A percentile compares a stretch with the other conserved stretches of the same genome.
Conservation (phyloP, 2,888 invertebrate genomes). For the Rapana venosa region DNA sequence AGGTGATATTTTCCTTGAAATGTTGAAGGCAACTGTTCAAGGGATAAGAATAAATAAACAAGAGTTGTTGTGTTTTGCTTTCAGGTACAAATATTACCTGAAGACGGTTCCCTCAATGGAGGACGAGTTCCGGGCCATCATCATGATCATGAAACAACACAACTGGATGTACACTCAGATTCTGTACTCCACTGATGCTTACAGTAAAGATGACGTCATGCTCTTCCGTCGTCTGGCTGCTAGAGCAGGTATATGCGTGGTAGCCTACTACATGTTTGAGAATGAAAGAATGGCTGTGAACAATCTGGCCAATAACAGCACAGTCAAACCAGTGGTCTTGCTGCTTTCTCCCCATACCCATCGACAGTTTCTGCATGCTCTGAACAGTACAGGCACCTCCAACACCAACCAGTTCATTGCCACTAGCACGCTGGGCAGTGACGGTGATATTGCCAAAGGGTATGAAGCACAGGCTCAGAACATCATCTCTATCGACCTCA, state of each 20-base stretch:
- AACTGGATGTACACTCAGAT: slow-evolving; percentile 78
- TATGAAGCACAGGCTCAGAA: slow-evolving; percentile 65
- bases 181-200: slow-evolving; percentile 61
- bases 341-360: slow-evolving; percentile 51
- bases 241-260: slow-evolving; percentile 70
- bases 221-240: slow-evolving; percentile 60
- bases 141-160: slow-evolving; percentile 74
- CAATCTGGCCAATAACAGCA: slow-evolving; percentile 48
- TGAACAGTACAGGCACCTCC: slow-evolving; percentile 51
- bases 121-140: slow-evolving; percentile 67
- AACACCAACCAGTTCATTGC: slow-evolving; percentile 69
- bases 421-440: slow-evolving; percentile 56
- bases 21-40: too few relatives aligned
- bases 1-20: too few relatives aligned
- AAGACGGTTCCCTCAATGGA: slow-evolving; percentile 59
- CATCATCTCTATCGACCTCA: slow-evolving; percentile 55
- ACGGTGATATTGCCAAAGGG: slow-evolving; percentile 55
- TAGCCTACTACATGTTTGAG: slow-evolving; percentile 57
- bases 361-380: slow-evolving; percentile 54
- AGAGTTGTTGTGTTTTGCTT: neutral
- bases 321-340: slow-evolving; percentile 65
- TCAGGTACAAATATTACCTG: slow-evolving; percentile 62
- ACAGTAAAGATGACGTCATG: slow-evolving; percentile 55
- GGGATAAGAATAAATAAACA: too few relatives aligned
- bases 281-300: neutral